These are phyloP conservation scores for Prietella phreatophila DNA, from an alignment of 2,113 vertebrate species.

Conservation along the genomic window DNA sequence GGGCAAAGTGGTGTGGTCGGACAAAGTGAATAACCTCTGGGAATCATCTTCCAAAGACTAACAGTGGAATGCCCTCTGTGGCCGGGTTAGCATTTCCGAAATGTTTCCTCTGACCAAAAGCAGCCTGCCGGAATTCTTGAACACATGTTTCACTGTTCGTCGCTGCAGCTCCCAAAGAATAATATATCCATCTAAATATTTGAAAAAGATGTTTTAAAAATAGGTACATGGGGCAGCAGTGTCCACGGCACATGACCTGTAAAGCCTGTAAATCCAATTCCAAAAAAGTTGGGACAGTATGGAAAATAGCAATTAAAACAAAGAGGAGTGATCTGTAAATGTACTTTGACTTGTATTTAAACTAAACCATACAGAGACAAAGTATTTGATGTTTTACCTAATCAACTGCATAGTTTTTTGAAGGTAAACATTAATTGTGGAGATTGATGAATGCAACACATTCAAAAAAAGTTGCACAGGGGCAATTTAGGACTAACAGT, in stretches of 20 bases:
- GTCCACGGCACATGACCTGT: slow-evolving; percentile 33
- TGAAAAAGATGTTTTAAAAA: slow-evolving; percentile 41
- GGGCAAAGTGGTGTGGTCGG: slow-evolving; percentile 66
- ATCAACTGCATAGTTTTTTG: too few relatives aligned
- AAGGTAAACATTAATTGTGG: too few relatives aligned
- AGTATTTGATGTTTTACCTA: too few relatives aligned
- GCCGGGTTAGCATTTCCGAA: slow-evolving; percentile 59
- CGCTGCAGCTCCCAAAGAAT: slow-evolving; percentile 40
- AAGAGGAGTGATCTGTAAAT: too few relatives aligned
- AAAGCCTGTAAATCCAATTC: not conserved
- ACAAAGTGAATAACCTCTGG: slow-evolving; percentile 59
- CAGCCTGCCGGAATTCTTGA: slow-evolving; percentile 55
- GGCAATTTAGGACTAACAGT: too few relatives aligned
- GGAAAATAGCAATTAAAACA: too few relatives aligned
- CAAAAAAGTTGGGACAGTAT: too few relatives aligned
- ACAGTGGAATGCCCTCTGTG: slow-evolving; percentile 65
- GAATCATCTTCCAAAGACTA: slow-evolving; percentile 55
- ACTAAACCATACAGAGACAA: too few relatives aligned
- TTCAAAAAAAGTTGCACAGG: too few relatives aligned
- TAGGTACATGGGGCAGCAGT: slow-evolving; percentile 14
- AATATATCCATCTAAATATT: slow-evolving; percentile 42
- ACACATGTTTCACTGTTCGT: slow-evolving; percentile 44
- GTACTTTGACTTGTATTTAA: too few relatives aligned
- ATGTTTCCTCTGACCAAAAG: slow-evolving; percentile 63
- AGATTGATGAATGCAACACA: too few relatives aligned